Base-by-base conservation (phyloP, 2,113 vertebrate genomes). In the Notothenia coriiceps region DNA sequence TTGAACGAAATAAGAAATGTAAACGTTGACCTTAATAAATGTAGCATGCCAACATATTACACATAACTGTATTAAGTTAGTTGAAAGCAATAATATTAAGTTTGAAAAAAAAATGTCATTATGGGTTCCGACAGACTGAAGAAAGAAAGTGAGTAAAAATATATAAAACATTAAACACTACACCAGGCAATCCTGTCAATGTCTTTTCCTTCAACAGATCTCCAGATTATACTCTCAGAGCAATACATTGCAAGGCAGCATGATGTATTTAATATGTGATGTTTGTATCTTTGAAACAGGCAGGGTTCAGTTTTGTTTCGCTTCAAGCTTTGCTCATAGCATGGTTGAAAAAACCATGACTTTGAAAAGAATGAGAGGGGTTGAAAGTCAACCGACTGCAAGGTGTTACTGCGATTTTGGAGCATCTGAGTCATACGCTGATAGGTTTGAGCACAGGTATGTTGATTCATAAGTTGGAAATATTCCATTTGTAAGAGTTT, bases 181-280 rank as follows among this genome's bases (percentile, higher is more conserved):
- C 49, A 66, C 35, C 65, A 64, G 57, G 75, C 59, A 68, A 59
- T 50, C 56, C 49, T 74, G 54, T 71, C 47, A 5, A 22, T 55
- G 55, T 22, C 22, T 66, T 29, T 54, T 62, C 62, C 52, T 70
- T 61, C 49, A 79, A 74, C 79, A 71, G 44, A 70, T 29, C 8
- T 8, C 15, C 46, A 46, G 46, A 86, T 84, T 57, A 60, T 29
- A 22, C 66, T 50, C 47, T 61, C 11, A 72, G 54, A 35, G 13
- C 47, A 60, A 69, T 35, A 54, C 74, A 78, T 57, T 46, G 20
- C 14, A 40, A 46, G 49, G 60, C 49, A 57, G 62, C 68, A 10
- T 15, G 22, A 60, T 40, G 43, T 51, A 64, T 68, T 82, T 40
- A 70, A 79, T 74, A 55, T 79, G 52, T 64, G 64, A 85, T 70